These are phyloP conservation scores for Bergia sp. DNA, from an alignment of 92 coral and sea anemone genomes.

Conservation along the genomic window DNA sequence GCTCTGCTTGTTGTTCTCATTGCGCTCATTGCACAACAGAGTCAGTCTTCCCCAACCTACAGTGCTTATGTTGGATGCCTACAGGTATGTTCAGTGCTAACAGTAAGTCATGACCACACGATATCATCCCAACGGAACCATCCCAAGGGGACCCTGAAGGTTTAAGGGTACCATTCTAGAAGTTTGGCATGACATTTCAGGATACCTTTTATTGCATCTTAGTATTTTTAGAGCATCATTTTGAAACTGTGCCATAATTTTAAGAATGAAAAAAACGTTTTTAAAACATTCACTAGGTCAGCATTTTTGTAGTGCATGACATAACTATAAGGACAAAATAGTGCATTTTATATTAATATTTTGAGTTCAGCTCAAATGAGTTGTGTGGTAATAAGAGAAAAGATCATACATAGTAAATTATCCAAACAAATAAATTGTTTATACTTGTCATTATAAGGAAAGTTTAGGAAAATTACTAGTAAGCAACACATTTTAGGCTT, in stretches of 20 bases:
- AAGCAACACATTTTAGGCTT: background rate
- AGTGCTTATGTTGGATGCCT: constrained; percentile 66
- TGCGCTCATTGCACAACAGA: constrained; percentile 79
- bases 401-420: background rate
- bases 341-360: background rate
- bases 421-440: background rate
- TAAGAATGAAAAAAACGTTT: background rate
- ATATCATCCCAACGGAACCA: background rate
- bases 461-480: background rate
- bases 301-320: too few species aligned
- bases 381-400: background rate
- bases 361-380: background rate
- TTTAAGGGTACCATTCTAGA: background rate
- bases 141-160: background rate
- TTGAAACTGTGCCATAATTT: background rate
- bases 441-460: background rate
- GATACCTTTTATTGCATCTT: background rate
- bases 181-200: background rate
- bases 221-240: constrained; percentile 3
- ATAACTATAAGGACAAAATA: background rate
- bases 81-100: constrained; percentile 1
- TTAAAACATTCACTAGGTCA: background rate
- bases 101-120: background rate
- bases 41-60: constrained; percentile 74
- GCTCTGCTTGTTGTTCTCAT: constrained; percentile 84